phyloP scores from a whole-genome alignment of 1,140 invertebrate genomes.

The Diachasma alloeum region DNA sequence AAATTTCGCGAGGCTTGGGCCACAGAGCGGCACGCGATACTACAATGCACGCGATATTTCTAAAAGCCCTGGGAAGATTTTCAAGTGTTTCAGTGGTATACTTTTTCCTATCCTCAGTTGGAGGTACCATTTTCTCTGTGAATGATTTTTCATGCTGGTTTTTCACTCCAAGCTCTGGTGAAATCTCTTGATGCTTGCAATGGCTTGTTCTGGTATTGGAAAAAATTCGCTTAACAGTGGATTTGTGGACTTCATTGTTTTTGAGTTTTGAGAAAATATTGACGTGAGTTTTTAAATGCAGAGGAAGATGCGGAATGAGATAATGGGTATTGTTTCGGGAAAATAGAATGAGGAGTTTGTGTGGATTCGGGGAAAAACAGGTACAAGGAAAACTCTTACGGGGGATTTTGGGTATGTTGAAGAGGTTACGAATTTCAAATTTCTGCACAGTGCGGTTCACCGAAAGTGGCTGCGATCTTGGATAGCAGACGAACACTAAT shows the following conservation, averaged over 20 bases:
- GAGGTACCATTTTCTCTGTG: background rate
- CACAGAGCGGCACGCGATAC: conserved; percentile 9
- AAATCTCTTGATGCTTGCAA: background rate
- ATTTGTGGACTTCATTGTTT: background rate
- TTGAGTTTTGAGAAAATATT: background rate
- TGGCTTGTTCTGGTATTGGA: background rate
- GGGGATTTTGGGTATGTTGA: background rate
- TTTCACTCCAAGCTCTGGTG: background rate
- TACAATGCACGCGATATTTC: conserved; percentile 26
- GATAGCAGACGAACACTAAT: conserved; percentile 46
- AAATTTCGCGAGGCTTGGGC: conserved; percentile 10
- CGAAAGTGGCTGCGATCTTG: conserved; percentile 48
- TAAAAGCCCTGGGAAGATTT: conserved; percentile 13
- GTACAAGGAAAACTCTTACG: background rate
- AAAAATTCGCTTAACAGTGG: background rate
- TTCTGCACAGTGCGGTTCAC: conserved; percentile 40
- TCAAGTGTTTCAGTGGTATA: background rate
- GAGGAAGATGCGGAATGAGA: background rate
- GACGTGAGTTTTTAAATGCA: background rate
- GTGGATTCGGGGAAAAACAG: background rate
- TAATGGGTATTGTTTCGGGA: background rate
- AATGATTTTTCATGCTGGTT: background rate
- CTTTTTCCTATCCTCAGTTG: background rate
- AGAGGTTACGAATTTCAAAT: conserved; percentile 40
- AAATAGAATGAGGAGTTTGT: background rate